Base-by-base conservation (phyloP, 2,797 vertebrate species). In the Threskiornis aethiopicus region DNA sequence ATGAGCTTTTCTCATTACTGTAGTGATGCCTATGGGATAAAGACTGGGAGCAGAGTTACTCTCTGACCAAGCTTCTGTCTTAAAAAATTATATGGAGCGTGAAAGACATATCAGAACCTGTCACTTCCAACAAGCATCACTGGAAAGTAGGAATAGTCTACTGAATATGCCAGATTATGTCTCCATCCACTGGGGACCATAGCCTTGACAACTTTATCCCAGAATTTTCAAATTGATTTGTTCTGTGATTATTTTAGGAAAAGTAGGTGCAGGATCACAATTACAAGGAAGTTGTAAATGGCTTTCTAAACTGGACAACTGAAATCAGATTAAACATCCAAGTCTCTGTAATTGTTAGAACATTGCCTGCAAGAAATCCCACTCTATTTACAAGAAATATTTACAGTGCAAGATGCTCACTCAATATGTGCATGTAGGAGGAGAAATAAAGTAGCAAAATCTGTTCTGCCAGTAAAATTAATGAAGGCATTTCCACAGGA, bases 381-480 rank as follows among this genome's bases (percentile, higher is more conserved):
- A 58, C 18, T 85, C 5, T 64, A 77, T 83, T 81, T 61, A 69
- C 5, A 28, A 47, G 47, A 91, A 80, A 62, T 57, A 67, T 54
- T 89, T 89, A 55, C 52, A 76, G 24, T 58, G 46, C 33, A 94
- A 95, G 84, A 54, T 71, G 29, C 33, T 89, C 91, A 49, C 33
- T 91, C 25, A 54, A 12, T 46, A 42, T 70, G 11, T 54, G 4
- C 24, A 13, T 39, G 33, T 26, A 71, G 57, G 31, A 64, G 57
- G 46, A 70, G 26, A 4, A 75, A 52, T 44, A 58, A 59, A 2
- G 10, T 39, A 71, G 61, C 44, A 93, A 85, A 76, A 61, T 85
- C 64, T 85, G 22, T 70, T 84, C 61, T 44, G 46, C 79, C 69
- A 49, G 20, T 85, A 95, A 89, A 94, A 89, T 55, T 81, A 91